Percentiles rank a stretch among this genome's conserved stretches.
phyloP scores from a whole-genome alignment of 2,888 invertebrate genomes.

The Eupithecia centaureata region DNA sequence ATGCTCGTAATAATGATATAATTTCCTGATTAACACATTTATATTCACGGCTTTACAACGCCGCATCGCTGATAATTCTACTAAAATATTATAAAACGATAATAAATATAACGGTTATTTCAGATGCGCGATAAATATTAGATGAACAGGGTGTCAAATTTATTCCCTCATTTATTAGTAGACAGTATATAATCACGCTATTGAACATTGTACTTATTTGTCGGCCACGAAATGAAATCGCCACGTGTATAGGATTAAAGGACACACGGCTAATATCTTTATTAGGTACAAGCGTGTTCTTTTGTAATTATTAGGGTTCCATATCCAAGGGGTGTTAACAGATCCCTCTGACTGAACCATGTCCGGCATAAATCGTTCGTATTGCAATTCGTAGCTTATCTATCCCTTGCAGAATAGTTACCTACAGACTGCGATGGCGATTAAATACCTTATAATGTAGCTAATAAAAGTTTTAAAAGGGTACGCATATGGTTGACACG shows the following conservation, averaged over 20 bases:
- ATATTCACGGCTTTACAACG: conserved; percentile 53
- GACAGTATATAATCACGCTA: conserved; percentile 48
- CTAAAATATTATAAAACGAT: conserved; percentile 44
- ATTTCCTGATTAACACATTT: conserved; percentile 53
- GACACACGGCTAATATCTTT: conserved; percentile 58
- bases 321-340: background rate
- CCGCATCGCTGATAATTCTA: conserved; percentile 64
- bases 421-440: too few species aligned
- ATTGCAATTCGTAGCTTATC: background rate
- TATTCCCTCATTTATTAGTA: conserved; percentile 53
- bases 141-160: conserved; percentile 73
- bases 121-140: conserved; percentile 78
- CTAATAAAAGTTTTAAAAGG: too few species aligned
- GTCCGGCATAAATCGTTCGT: background rate
- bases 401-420: background rate
- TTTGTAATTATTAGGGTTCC: conserved; percentile 35
- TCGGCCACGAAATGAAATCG: conserved; percentile 74
- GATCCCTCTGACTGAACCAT: background rate
- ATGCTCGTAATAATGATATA: conserved; percentile 41
- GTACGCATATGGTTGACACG: background rate
- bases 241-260: conserved; percentile 75
- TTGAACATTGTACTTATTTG: conserved; percentile 79
- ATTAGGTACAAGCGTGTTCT: conserved; percentile 45
- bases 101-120: conserved; percentile 69
- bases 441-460: too few species aligned